Evolutionary conservation across 2,888 invertebrate species (phyloP).

Genomic region (Plutella xylostella): DNA sequence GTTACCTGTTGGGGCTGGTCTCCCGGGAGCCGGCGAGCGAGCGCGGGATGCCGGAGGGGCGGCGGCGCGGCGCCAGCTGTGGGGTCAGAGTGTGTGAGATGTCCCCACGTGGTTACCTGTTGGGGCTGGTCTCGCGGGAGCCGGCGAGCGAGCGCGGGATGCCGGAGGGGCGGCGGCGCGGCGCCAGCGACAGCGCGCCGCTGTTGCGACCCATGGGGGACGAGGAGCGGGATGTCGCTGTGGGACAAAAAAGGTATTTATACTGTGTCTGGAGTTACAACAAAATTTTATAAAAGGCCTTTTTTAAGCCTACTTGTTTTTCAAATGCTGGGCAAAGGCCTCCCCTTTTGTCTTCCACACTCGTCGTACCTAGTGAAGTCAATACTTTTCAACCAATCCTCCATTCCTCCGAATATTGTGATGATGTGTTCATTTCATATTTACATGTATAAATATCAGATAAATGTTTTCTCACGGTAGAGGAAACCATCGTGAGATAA

Average conservation of each 20-base stretch:
- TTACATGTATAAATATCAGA: too few relatives aligned
- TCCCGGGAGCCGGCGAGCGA: conserved; percentile 77
- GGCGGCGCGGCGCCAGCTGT: conserved; percentile 52
- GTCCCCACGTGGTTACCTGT: conserved; percentile 37
- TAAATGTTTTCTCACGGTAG: too few relatives aligned
- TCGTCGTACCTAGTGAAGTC: too few relatives aligned
- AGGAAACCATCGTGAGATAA: too few relatives aligned
- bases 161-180: conserved; percentile 75
- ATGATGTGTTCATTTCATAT: too few relatives aligned
- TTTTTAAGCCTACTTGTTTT: too few relatives aligned
- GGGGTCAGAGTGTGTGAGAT: not conserved
- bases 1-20: conserved; percentile 71
- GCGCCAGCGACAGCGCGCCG: conserved; percentile 52
- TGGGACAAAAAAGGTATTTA: conserved; percentile 19
- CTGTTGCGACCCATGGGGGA: conserved; percentile 92
- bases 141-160: conserved; percentile 77
- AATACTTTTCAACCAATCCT: too few relatives aligned
- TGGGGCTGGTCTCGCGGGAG: conserved; percentile 76
- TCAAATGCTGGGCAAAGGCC: too few relatives aligned
- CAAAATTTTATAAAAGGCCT: too few relatives aligned
- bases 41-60: conserved; percentile 78
- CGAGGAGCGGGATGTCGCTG: conserved; percentile 93
- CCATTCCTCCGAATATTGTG: too few relatives aligned
- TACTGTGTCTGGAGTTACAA: too few relatives aligned
- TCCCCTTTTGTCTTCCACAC: too few relatives aligned